Evolutionary conservation across 92 coral and sea anemone genomes (phyloP).

Genomic region (Porites divaricata): DNA sequence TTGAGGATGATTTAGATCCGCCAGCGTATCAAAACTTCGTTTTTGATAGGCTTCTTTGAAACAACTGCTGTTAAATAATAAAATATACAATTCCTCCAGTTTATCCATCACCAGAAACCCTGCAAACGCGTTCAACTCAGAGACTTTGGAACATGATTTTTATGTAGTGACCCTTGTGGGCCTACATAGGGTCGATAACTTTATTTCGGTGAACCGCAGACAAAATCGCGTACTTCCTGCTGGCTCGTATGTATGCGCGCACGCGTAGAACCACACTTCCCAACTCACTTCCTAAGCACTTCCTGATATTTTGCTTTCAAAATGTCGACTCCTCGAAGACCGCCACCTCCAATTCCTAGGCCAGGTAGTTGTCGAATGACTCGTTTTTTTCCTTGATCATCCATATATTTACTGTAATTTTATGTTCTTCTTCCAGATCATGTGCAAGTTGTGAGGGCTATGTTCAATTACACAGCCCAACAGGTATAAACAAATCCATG

Average conservation of each 20-base stretch:
- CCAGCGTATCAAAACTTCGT: neutral
- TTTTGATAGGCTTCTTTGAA: slow-evolving; percentile 37
- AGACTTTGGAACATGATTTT: neutral
- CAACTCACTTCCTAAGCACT: too few species aligned
- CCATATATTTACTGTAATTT: neutral
- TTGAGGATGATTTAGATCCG: slow-evolving; percentile 7
- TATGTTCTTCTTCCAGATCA: slow-evolving; percentile 68
- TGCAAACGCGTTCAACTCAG: neutral
- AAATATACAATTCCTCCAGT: slow-evolving; percentile 50
- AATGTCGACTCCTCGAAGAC: slow-evolving; percentile 85
- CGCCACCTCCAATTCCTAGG: slow-evolving; percentile 98
- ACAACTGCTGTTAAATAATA: slow-evolving; percentile 40
- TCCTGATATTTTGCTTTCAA: slow-evolving; percentile 27
- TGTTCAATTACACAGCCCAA: slow-evolving; percentile 91
- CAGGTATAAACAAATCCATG: slow-evolving; percentile 58
- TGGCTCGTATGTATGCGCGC: neutral
- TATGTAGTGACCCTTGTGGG: too few species aligned
- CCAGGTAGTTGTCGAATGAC: slow-evolving; percentile 74
- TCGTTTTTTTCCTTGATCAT: neutral
- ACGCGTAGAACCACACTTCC: neutral
- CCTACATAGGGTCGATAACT: neutral
- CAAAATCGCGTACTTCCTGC: neutral
- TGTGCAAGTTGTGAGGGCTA: slow-evolving; percentile 94
- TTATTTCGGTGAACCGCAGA: slow-evolving; percentile 2
- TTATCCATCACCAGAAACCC: slow-evolving; percentile 41